Base-by-base conservation (phyloP, 2,888 invertebrate genomes). In the Heliothis peltigera region DNA sequence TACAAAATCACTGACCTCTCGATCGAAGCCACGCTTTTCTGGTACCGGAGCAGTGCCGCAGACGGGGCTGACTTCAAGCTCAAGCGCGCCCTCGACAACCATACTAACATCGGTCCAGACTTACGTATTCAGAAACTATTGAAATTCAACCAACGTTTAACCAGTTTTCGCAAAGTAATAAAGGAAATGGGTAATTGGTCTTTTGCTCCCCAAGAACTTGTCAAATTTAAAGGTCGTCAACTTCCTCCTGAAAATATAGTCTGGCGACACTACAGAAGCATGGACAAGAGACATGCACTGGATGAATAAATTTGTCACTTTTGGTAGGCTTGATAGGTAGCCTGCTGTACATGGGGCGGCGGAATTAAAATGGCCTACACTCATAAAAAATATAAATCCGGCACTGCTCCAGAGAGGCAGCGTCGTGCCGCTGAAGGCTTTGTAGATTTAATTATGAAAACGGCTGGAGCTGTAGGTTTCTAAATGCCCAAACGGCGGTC, bases 41-140 rank as follows among this genome's bases (percentile, higher is more conserved):
- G 2, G 95, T 99, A 8, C 99, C 99, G 0, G 98, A 98, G 90
- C 89, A 99, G 49, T 98, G 98, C 77, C 96, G 0, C 96, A 98
- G 82, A 99, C 99, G 0, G 99, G 98, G 0, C 88, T 98, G 0
- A 96, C 83, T 97, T 96, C 83, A 91, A 87, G 6, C 87, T 95
- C 0, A 97, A 97, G 97, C 95, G 94, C 56, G 96, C 97, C 0
- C 92, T 99, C 69, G 96, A 96, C 0, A 92, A 95, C 0, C 96
- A 97, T 83, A 98, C 98, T 0, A 96, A 98, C 47, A 95, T 99
- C 0, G 95, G 95, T 0, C 98, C 98, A 0, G 93, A 92, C 6
- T 87, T 89, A 1, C 94, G 98, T 1, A 96, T 98, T 5, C 87
- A 95, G 3, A 97, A 97, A 66, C 90, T 98, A 28, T 85, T 96